phyloP scores from a whole-genome alignment of 2,888 invertebrate genomes.

The Coleophora flavipennella region DNA sequence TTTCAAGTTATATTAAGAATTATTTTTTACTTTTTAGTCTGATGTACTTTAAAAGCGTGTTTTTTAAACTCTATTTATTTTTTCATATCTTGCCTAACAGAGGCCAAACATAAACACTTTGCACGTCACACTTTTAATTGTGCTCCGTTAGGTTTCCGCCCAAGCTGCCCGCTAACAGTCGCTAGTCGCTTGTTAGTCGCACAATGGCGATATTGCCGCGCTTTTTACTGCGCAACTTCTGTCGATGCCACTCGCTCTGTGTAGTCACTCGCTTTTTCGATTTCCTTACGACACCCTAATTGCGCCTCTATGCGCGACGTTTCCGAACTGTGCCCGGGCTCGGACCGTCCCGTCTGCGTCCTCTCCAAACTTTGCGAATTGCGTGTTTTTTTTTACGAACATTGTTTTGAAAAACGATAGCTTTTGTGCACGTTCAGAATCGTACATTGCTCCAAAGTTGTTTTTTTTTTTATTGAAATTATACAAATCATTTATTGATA shows the following conservation, averaged over 20 bases:
- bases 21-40: too few relatives aligned
- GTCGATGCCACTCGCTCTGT: conserved; percentile 30
- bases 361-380: conserved; percentile 31
- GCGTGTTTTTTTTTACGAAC: conserved; percentile 17
- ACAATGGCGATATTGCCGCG: neutral
- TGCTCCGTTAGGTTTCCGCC: neutral
- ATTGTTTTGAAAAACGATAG: conserved; percentile 15
- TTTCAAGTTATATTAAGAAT: too few relatives aligned
- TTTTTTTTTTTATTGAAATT: conserved; percentile 1
- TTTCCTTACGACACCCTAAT: conserved; percentile 39
- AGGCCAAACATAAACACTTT: too few relatives aligned
- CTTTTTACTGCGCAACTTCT: neutral
- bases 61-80: too few relatives aligned
- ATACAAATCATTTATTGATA: too few relatives aligned
- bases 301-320: conserved; percentile 34
- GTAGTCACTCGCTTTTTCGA: conserved; percentile 32
- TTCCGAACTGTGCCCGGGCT: conserved; percentile 8
- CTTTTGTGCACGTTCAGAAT: too few relatives aligned
- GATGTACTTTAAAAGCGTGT: too few relatives aligned
- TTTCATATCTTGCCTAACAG: too few relatives aligned
- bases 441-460: conserved; percentile 1
- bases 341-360: conserved; percentile 1
- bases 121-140: too few relatives aligned
- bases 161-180: neutral
- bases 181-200: neutral